Evolutionary conservation across 2,113 vertebrate species (phyloP), one percentile per base, ranked within the genome.

Genomic region (Meles meles): DNA sequence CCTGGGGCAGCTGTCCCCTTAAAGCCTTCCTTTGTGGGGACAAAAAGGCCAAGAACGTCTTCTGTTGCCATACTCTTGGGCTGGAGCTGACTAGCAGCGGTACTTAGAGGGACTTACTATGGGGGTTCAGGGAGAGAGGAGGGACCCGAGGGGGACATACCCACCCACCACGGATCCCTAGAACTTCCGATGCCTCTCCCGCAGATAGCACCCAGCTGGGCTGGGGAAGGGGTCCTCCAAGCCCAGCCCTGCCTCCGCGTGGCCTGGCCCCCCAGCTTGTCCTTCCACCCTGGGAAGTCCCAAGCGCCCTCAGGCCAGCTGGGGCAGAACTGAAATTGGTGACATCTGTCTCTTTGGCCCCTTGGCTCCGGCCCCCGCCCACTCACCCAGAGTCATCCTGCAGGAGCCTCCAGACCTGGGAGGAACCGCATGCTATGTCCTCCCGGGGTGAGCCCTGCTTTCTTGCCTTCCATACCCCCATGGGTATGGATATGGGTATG

Each of bases 241-340:
- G 44, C 37, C 42, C 20, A 67, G 42, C 49, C 77, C 92, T 93
- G 55, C 39, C 77, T 83, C 86, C 47, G n/a, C 90, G 69, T 69
- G 67, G 72, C 96, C 94, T 72, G 79, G 47, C 9, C 44, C 55
- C 85, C 61, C 10, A 29, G 94, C 79, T 57, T 72, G 67, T 90
- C 95, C 90, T 97, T 98, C 97, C 97, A 98, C 96, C 3, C 92
- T 98, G 98, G 98, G 98, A 98, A 98, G 97, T 98, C 98, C 98
- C 98, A 49, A 94, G 94, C 88, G 76, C 93, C 59, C 95, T 98
- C 96, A 93, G 96, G 93, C 95, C 95, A 94, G 59, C 95, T 5
- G 49, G 79, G 98, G 96, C 97, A 98, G 98, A 98, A 98, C 98
- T 94, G 98, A 98, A 98, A 98, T 98, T 96, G 77, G 98, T 97